Conservation (phyloP, 2,113 vertebrate species). For the Talpa occidentalis region DNA sequence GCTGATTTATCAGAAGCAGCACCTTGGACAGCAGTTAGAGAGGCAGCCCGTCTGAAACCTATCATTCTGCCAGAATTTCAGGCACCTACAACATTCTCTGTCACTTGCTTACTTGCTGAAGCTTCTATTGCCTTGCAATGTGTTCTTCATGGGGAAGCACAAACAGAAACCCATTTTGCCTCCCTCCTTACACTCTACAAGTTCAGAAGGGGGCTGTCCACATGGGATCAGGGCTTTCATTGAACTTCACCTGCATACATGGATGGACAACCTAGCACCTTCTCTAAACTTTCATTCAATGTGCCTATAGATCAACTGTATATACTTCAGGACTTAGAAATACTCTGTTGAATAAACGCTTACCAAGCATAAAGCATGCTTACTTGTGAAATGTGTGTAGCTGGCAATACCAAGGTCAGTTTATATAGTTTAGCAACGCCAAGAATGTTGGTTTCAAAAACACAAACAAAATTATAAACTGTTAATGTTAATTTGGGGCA, state of each 20-base stretch:
- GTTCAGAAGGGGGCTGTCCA: conserved; percentile 85
- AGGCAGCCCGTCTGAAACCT: conserved; percentile 86
- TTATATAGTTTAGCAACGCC: background rate
- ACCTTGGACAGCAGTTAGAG: conserved; percentile 82
- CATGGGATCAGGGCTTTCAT: conserved; percentile 73
- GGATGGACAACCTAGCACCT: conserved; percentile 81
- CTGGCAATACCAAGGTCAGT: too few relatives aligned
- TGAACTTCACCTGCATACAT: conserved; percentile 84
- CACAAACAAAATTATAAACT: background rate
- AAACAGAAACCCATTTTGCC: conserved; percentile 88
- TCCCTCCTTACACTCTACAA: conserved; percentile 85
- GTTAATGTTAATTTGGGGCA: background rate
- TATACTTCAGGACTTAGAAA: conserved; percentile 57
- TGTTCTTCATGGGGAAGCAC: conserved; percentile 82
- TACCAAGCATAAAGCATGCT: background rate
- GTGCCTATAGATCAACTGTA: conserved; percentile 43
- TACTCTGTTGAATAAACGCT: conserved; percentile 45
- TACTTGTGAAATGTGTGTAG: background rate
- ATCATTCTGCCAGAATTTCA: conserved; percentile 92
- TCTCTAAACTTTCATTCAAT: conserved; percentile 28
- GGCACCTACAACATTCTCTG: conserved; percentile 83
- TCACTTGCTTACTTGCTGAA: conserved; percentile 85
- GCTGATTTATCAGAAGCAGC: conserved; percentile 67
- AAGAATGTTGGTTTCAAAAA: conserved; percentile 38
- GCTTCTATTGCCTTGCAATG: conserved; percentile 87